Evolutionary conservation across 2,113 vertebrate species (phyloP).

Genomic region (Anarrhichthys ocellatus): DNA sequence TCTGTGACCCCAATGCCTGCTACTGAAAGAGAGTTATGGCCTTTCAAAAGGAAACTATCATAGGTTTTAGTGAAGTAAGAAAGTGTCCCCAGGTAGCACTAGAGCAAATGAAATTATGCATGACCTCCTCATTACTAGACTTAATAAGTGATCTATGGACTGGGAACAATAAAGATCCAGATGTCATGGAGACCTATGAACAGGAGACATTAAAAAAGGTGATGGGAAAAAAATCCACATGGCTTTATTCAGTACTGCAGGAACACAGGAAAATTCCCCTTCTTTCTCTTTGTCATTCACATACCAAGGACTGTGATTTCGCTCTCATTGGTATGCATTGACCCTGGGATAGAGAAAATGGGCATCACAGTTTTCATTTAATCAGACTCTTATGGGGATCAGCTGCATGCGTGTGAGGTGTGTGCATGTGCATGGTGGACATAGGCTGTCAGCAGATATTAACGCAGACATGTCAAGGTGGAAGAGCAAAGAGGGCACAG

Average conservation of each 20-base stretch:
- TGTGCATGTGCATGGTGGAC: conserved; percentile 70
- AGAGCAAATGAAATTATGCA: conserved; percentile 86
- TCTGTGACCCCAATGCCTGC: conserved; percentile 81
- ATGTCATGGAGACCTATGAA: conserved; percentile 70
- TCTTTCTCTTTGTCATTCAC: conserved; percentile 48
- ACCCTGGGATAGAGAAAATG: conserved; percentile 86
- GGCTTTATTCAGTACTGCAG: conserved; percentile 18
- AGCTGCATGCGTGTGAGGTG: conserved; percentile 64
- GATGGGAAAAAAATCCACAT: conserved; percentile 48
- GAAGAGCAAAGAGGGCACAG: conserved; percentile 83
- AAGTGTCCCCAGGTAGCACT: conserved; percentile 82
- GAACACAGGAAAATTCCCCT: conserved; percentile 45
- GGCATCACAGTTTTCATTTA: conserved; percentile 91
- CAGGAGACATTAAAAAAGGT: conserved; percentile 37
- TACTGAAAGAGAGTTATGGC: conserved; percentile 81
- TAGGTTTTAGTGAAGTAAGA: conserved; percentile 85
- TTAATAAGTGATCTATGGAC: conserved; percentile 82
- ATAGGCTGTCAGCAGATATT: conserved; percentile 91
- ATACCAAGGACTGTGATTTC: conserved; percentile 59
- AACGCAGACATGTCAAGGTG: conserved; percentile 87
- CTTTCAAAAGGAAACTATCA: conserved; percentile 83
- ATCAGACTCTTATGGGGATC: conserved; percentile 88
- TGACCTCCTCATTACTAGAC: conserved; percentile 81
- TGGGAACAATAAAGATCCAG: conserved; percentile 76
- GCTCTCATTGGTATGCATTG: conserved; percentile 93